Base-by-base conservation (phyloP, 2,113 vertebrate genomes). In the Opisthocomus hoazin region DNA sequence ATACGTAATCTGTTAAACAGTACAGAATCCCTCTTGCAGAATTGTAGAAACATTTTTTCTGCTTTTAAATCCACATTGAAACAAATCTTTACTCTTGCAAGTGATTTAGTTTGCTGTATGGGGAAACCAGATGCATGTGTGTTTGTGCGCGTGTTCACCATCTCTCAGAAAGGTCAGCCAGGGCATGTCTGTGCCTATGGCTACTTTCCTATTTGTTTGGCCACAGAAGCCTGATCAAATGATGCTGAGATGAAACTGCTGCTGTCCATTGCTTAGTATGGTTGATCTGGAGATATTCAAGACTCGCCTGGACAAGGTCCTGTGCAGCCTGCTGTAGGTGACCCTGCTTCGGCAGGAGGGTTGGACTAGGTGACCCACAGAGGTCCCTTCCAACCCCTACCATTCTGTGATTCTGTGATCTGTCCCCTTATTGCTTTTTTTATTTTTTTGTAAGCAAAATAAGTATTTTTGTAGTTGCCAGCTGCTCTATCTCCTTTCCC, bases 1-100 rank as follows among this genome's bases (percentile, higher is more conserved):
- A 78, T 39, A 46, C 0, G 0, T 39, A 37, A 43, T 43, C 39
- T 71, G 5, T 43, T 78, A 36, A 93, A 21, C 16, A n/a, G 19
- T 43, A 54, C 3, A n/a, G 70, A 84, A 80, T 64, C 16, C 64
- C 34, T 63, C 34, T 18, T 57, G 32, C 15, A 60, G 19, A 50
- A 61, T 7, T 74, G 24, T n/a, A 74, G 41, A 81, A 84, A n/a
- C 2, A 1, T 3, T 39, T 61, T 76, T 85, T 45, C 34, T 90
- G 22, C 15, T 78, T 57, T 89, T 63, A 74, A 87, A 51, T 43
- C 12, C 27, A 43, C 22, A 6, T 27, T 82, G 53, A 65, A 70
- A 36, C 8, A 50, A 57, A 68, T 51, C 21, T 71, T 69, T 41
- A 20, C 19, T 57, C 13, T 75, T 66, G 53, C 39, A 60, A 39